Conservation (phyloP, 64 coral and sea anemone species). For the Montipora capricornis region DNA sequence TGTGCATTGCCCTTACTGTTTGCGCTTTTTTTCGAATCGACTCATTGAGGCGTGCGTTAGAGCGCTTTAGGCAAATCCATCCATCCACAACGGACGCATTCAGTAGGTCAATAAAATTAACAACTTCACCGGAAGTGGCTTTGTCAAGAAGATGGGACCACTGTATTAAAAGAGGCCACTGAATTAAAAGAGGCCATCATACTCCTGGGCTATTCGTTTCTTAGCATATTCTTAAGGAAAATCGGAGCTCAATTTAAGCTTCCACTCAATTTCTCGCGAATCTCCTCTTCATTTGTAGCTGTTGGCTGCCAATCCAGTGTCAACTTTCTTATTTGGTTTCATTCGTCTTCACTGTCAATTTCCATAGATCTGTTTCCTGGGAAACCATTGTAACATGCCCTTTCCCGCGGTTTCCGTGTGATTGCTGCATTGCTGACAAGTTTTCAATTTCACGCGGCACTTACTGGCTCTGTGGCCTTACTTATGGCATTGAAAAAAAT, state of each 20-base stretch:
- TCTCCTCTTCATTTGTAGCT: too few species aligned
- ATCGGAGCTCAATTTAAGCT: slow-evolving; percentile 27
- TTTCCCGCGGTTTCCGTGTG: too few species aligned
- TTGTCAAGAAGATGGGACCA: neutral
- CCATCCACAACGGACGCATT: slow-evolving; percentile 31
- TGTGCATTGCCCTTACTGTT: neutral
- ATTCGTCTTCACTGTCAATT: too few species aligned
- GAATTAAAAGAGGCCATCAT: neutral
- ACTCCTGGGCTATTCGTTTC: neutral
- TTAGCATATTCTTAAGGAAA: slow-evolving; percentile 28
- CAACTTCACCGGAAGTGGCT: neutral
- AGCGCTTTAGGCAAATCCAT: slow-evolving; percentile 48
- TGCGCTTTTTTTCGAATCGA: slow-evolving; percentile 1
- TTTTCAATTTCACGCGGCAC: too few species aligned
- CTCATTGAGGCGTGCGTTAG: neutral
- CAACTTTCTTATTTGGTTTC: too few species aligned
- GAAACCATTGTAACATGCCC: too few species aligned
- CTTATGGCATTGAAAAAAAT: too few species aligned
- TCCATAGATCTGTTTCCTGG: too few species aligned
- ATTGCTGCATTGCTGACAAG: too few species aligned
- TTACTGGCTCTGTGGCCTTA: too few species aligned
- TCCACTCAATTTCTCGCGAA: neutral
- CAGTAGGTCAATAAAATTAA: slow-evolving; percentile 15
- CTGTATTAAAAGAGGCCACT: neutral
- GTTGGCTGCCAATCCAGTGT: too few species aligned